These are phyloP conservation scores for Gymnothorax reevesii DNA, from an alignment of 2,797 vertebrate genomes.

Conservation along the genomic window DNA sequence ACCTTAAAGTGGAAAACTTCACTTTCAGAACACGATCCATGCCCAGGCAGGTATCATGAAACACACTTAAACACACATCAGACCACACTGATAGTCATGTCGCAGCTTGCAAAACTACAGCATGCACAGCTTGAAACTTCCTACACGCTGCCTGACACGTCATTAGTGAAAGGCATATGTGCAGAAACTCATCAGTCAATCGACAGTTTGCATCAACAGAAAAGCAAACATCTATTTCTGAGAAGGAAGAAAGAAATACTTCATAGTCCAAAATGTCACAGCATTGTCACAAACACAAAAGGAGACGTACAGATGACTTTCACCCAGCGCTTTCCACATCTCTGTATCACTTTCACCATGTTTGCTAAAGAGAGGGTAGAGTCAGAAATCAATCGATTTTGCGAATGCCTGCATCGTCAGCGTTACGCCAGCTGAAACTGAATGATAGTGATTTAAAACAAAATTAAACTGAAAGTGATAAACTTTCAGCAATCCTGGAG, in stretches of 20 bases:
- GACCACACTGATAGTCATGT: not conserved
- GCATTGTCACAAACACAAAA: slow-evolving; percentile 57
- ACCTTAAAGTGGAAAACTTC: not conserved
- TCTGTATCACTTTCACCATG: slow-evolving; percentile 21
- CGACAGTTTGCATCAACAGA: not conserved
- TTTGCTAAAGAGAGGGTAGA: slow-evolving; percentile 31
- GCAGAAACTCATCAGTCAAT: not conserved
- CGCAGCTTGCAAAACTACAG: not conserved
- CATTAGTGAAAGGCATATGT: slow-evolving; percentile 5
- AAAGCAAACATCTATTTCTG: not conserved
- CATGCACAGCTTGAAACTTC: slow-evolving; percentile 2
- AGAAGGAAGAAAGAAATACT: not conserved
- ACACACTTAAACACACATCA: not conserved
- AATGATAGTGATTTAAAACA: not conserved
- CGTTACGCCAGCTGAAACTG: not conserved
- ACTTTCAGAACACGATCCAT: not conserved
- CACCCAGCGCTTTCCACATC: slow-evolving; percentile 22
- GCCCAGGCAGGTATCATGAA: not conserved
- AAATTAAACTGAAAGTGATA: not conserved
- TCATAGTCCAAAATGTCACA: slow-evolving; percentile 37
- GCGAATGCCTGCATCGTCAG: not conserved
- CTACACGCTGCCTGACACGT: slow-evolving; percentile 13
- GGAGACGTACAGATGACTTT: slow-evolving; percentile 10
- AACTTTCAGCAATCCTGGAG: not conserved
- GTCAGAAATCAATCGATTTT: not conserved